Evolutionary conservation across 1,140 invertebrate genomes (phyloP), one percentile per base, ranked within the genome.

Genomic region (Adoxophyes honmai): DNA sequence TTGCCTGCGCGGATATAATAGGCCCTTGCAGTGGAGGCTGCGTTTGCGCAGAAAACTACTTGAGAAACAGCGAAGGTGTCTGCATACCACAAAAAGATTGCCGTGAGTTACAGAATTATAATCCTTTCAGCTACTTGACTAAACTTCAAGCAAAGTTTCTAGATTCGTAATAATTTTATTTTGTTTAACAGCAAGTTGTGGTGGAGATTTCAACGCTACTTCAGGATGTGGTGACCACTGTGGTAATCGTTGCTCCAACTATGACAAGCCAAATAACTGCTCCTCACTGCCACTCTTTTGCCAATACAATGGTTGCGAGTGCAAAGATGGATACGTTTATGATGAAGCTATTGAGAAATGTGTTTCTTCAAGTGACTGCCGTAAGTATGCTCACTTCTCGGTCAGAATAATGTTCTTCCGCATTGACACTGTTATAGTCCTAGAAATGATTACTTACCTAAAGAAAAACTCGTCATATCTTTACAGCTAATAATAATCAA

Each of bases 171-270:
- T 28, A 28, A 28, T 28, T 6, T 28, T 28, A 28, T 28, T 28
- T 28, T 28, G 21, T 28, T 2, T 8, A 34, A 9, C 64, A 78
- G 75, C 68, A 5, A 66, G 62, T 33, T 75, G 75, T 51, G 63
- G 62, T 10, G 70, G 67, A 1, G 75, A 78, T 37, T 42, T 36
- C 33, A 78, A 78, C 21, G 75, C 75, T 0, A 73, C 62, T 6
- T 62, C 64, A 10, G 75, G 75, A 11, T 78, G 75, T 15, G 72
- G 75, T 5, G 75, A 70, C 61, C 65, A 75, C 33, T 78, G 75
- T 34, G 68, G 73, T 7, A 69, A 68, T 14, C 54, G 52, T 1
- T 78, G 75, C 18, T 70, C 70, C 0, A 73, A 78, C 54, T 73
- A 71, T 52, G 64, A 67, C 38, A 64, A 71, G 11, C 54, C 61